These are phyloP conservation scores for Nannospalax galili DNA, from an alignment of 2,113 vertebrate genomes.

Conservation along the genomic window DNA sequence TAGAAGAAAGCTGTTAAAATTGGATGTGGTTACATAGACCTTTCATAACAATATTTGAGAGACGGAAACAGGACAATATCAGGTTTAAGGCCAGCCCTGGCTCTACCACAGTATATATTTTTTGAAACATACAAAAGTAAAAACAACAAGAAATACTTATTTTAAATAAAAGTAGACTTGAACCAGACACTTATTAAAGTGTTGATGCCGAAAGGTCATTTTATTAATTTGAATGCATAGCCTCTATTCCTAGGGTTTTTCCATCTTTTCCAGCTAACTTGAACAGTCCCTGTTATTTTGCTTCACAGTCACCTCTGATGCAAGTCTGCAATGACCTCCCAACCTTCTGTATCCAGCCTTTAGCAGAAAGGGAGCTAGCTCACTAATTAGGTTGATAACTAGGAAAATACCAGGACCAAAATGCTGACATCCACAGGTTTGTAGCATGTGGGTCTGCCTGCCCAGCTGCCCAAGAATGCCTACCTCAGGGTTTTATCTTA, in stretches of 20 bases:
- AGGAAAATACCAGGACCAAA: constrained; percentile 44
- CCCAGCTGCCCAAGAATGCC: neutral
- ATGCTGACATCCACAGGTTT: neutral
- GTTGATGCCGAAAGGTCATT: neutral
- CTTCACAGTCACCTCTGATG: neutral
- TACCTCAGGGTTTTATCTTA: neutral
- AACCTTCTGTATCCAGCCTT: neutral
- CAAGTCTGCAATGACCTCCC: neutral
- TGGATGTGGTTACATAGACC: too few relatives aligned
- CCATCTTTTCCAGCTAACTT: neutral
- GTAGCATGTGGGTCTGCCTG: neutral
- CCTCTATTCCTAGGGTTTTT: neutral
- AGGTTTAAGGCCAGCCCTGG: neutral
- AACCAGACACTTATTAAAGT: neutral
- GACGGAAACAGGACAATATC: neutral
- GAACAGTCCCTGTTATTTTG: neutral
- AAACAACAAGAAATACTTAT: neutral
- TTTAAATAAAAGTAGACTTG: neutral
- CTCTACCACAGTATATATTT: too few relatives aligned
- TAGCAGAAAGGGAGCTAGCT: constrained; percentile 36
- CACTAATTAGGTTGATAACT: constrained; percentile 47
- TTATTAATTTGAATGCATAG: neutral
- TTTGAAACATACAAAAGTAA: neutral
- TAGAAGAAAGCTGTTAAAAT: neutral
- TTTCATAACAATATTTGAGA: neutral